phyloP scores from a whole-genome alignment of 2,797 vertebrate species.

The Gorsachius magnificus region DNA sequence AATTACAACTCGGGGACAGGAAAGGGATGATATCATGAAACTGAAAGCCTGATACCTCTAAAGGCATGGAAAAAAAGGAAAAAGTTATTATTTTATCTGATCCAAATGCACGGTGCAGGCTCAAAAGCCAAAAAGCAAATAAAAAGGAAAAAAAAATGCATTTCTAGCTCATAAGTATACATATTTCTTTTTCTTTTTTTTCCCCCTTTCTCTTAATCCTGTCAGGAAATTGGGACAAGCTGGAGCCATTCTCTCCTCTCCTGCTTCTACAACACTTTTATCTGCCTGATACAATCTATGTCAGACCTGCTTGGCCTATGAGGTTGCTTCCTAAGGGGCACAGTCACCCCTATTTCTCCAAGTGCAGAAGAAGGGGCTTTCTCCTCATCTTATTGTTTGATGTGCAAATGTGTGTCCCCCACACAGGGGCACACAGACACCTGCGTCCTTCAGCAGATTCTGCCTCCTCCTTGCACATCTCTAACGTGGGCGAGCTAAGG shows the following conservation, averaged over 20 bases:
- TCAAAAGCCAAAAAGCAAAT: slow-evolving; percentile 24
- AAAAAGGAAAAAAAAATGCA: background rate
- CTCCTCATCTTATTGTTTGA: background rate
- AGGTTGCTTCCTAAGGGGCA: background rate
- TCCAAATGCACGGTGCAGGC: background rate
- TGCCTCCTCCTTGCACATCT: background rate
- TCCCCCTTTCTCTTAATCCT: slow-evolving; percentile 19
- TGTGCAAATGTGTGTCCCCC: background rate
- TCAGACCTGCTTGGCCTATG: background rate
- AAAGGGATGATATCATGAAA: slow-evolving; percentile 10
- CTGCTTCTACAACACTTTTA: background rate
- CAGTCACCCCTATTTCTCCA: background rate
- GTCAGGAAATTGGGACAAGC: slow-evolving; percentile 41
- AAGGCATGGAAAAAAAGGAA: background rate
- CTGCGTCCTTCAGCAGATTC: background rate
- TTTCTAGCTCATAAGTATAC: background rate
- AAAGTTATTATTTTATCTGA: slow-evolving; percentile 25
- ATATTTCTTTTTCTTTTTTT: background rate
- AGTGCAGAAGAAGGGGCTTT: background rate
- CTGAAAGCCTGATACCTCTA: background rate
- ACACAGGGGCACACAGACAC: background rate
- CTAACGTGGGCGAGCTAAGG: background rate
- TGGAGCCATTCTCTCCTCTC: background rate
- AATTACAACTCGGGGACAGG: slow-evolving; percentile 45
- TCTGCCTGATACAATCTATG: background rate